Evolutionary conservation across 2,888 invertebrate species (phyloP), one percentile per base, ranked within the genome.

Genomic region (Drosophila multiciliata): DNA sequence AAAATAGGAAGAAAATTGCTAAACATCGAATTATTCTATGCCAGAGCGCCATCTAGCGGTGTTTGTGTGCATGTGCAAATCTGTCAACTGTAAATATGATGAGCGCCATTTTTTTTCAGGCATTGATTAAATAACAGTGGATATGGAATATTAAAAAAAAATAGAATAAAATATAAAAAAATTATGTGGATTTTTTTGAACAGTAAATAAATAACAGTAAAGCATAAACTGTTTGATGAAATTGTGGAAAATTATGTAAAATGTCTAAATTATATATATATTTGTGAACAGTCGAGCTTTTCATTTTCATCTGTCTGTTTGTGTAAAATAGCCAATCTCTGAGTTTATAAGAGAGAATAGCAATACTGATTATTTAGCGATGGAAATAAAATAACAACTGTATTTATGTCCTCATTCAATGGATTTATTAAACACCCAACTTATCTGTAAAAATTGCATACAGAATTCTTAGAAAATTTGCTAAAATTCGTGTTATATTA

Each of bases 41-140:
- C n/a, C 29, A 49, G 26, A 42, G 67, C 67, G 66, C 49, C 66
- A 67, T 33, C 66, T 67, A 66, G 38, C 55, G 67, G 48, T 38
- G 32, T 15, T 3, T 45, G 42, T 38, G 48, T 40, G 63, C 49
- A 68, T 36, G 40, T 20, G 32, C 3, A 68, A 67, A 59, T 69
- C 52, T 68, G 70, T 60, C 69, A 67, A 57, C 49, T 67, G 57
- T 49, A 55, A 55, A 50, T 67, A 40, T 67, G 68, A 67, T 35
- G 49, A 55, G 33, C 45, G 23, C 8, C 23, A 6, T 8, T 23
- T 35, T 52, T 7, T 33, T 33, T 29, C 15, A 33, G 53, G 9
- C 67, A 68, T 67, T 67, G 68, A 67, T 67, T 68, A 50, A 67
- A 67, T 67, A 67, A 52, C 35, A 20, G n/a, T n/a, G 29, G 11